Evolutionary conservation across 2,797 vertebrate species (phyloP).

Genomic region (Coregonus sp.): DNA sequence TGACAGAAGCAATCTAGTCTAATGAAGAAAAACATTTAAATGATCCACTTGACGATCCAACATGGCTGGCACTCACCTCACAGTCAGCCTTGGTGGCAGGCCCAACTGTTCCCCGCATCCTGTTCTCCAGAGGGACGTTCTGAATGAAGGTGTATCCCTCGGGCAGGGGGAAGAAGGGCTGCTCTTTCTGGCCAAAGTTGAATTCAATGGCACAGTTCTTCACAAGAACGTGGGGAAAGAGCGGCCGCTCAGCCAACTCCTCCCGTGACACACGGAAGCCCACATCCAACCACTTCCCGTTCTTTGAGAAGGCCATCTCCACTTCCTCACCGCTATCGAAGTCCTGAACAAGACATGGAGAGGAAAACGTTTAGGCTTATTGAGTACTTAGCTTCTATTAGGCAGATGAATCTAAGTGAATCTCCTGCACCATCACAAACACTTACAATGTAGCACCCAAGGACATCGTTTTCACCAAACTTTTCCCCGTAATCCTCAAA

Average conservation of each 20-base stretch:
- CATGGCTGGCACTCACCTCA: conserved; percentile 74
- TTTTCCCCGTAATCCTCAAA: conserved; percentile 90
- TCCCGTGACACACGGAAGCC: conserved; percentile 81
- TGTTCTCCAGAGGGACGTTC: conserved; percentile 74
- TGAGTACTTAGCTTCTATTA: neutral
- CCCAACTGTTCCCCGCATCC: conserved; percentile 82
- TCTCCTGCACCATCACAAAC: neutral
- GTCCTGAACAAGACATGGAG: conserved; percentile 68
- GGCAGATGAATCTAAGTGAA: neutral
- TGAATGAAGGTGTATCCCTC: conserved; percentile 89
- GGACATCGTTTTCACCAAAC: conserved; percentile 90
- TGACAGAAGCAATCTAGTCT: neutral
- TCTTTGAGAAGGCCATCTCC: conserved; percentile 86
- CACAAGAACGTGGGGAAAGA: conserved; percentile 89
- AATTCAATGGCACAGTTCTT: conserved; percentile 93
- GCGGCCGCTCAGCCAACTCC: conserved; percentile 75
- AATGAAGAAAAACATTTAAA: neutral
- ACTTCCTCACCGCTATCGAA: conserved; percentile 84
- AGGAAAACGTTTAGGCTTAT: neutral
- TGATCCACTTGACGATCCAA: neutral
- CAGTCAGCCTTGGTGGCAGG: conserved; percentile 87
- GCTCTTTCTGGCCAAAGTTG: conserved; percentile 87
- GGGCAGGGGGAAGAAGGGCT: conserved; percentile 79
- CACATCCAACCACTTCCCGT: conserved; percentile 82
- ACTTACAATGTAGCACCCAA: conserved; percentile 90